Percentiles rank a stretch among this genome's conserved stretches.
These are phyloP conservation scores for Drosophila ezoana DNA, from an alignment of 2,888 invertebrate species.

Conservation along the genomic window DNA sequence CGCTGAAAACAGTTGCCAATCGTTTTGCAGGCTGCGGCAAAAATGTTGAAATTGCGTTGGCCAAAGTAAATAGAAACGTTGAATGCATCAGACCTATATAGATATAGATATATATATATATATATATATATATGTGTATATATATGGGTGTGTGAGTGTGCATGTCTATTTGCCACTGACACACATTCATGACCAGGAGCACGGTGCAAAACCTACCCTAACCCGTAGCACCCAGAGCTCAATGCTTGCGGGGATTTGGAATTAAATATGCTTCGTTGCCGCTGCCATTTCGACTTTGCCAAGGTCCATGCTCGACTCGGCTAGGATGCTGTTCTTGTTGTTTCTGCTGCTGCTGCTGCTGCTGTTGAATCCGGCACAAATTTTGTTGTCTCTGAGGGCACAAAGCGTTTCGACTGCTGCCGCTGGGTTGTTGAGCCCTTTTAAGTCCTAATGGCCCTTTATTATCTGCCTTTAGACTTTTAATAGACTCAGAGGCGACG, in stretches of 20 bases:
- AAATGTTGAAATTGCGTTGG: conserved; percentile 72
- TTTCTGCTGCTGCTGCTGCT: conserved; percentile 21
- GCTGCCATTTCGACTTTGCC: conserved; percentile 80
- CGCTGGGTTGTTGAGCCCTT: conserved; percentile 83
- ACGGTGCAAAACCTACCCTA: conserved; percentile 67
- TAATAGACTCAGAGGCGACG: conserved; percentile 84
- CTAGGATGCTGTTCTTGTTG: conserved; percentile 52
- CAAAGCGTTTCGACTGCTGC: conserved; percentile 55
- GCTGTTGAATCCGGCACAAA: conserved; percentile 29
- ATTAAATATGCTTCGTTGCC: conserved; percentile 80
- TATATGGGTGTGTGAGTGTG: neutral
- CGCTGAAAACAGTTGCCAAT: conserved; percentile 71
- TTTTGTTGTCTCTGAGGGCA: conserved; percentile 54
- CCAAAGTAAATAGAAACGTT: conserved; percentile 70
- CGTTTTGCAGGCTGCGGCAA: conserved; percentile 40
- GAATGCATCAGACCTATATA: conserved; percentile 26
- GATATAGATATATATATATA: neutral
- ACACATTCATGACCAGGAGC: conserved; percentile 52
- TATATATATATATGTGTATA: conserved; percentile 1
- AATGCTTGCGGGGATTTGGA: conserved; percentile 80
- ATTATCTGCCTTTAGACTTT: conserved; percentile 85
- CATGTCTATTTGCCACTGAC: conserved; percentile 55
- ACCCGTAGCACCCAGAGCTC: conserved; percentile 54
- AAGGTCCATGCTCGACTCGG: conserved; percentile 56
- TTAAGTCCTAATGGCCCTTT: conserved; percentile 85